Base-by-base conservation (phyloP, 2,113 vertebrate species). In the Neopipo cinnamomea region DNA sequence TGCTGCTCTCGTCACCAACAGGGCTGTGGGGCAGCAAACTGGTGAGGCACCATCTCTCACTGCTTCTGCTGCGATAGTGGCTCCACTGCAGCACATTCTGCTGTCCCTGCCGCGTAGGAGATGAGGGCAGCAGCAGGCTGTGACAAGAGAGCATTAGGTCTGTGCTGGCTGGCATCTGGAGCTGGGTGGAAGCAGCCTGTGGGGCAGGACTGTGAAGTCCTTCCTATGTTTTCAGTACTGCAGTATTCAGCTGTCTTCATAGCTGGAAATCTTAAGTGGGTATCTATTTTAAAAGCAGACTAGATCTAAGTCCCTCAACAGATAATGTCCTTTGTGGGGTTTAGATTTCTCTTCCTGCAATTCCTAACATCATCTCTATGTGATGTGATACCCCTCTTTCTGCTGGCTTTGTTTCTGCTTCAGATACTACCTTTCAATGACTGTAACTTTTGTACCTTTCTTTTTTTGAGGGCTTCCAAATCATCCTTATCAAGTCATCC, bases 11-110 rank as follows among this genome's bases (percentile, higher is more conserved):
- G 0, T 85, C 91, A 90, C 88, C 79, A 42, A 1, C 74, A 90
- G 95, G 85, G 74, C 94, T 95, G 74, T 85, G 88, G 82, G 95
- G 67, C 85, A 96, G 92, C 53, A 85, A 62, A 66, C 85, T 88
- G 88, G 85, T 93, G 85, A 96, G 82, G 96, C 92, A 88, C 90
- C 78, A 83, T 46, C 71, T 95, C 93, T 90, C 92, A 93, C 95
- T 90, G 95, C 91, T 95, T 96, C 92, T 93, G 90, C 96, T 94
- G 78, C 6, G 2, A 39, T 35, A 46, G 53, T 21, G 46, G 49
- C 94, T 95, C 71, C 95, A 85, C 92, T 79, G 92, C 94, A 92
- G 93, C 93, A 93, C 14, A 0, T 87, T 77, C 73, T 44, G 47
- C 80, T 74, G 70, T 84, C 66, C 61, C 81, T 63, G 87, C 23